Base-by-base conservation (phyloP, 2,888 invertebrate species). In the Calameuta idolon region DNA sequence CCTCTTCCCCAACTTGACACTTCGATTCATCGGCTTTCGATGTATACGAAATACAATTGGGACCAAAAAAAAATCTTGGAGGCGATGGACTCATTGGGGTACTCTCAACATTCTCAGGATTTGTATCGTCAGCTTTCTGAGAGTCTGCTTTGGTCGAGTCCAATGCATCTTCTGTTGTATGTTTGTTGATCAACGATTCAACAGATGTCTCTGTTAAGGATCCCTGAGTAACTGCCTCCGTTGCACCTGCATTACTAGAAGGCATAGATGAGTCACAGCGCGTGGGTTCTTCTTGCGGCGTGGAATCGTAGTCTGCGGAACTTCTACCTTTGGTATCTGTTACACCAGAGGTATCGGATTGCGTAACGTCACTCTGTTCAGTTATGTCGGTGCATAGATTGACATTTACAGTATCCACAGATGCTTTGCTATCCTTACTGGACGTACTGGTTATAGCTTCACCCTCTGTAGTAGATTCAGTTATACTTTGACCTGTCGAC, bases 21-120 rank as follows among this genome's bases (percentile, higher is more conserved):
- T 80, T 75, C 37, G 76, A 68, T 78, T 78, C 69, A 34, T 34
- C 55, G 12, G 12, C 23, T 55, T 85, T 89, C 0, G 89, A 82
- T 3, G 87, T 85, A 30, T 89, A 91, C 0, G 91, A 89, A 34
- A 91, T 83, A 79, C 91, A 91, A 80, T 91, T 91, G 1, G 91
- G 91, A 5, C 91, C 91, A 83, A 91, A 91, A 83, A 91, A 91
- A 84, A 91, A 91, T 82, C 89, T 86, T 1, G 91, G 91, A 1
- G 90, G 86, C 30, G 79, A 69, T 31, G 75, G 73, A 34, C 40
- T 40, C 1, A 69, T 37, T 11, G 31, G 11, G 5, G 30, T 34
- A 23, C 33, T 3, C 15, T 34, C 68, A n/a, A 11, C 55, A 30
- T 37, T 33, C 23, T 71, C 34, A 4, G 31, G 5, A 23, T 34